A percentile compares a stretch with the other conserved stretches of the same genome.
Evolutionary conservation across 2,888 invertebrate genomes (phyloP).

Genomic region (Hyposoter dolosus): DNA sequence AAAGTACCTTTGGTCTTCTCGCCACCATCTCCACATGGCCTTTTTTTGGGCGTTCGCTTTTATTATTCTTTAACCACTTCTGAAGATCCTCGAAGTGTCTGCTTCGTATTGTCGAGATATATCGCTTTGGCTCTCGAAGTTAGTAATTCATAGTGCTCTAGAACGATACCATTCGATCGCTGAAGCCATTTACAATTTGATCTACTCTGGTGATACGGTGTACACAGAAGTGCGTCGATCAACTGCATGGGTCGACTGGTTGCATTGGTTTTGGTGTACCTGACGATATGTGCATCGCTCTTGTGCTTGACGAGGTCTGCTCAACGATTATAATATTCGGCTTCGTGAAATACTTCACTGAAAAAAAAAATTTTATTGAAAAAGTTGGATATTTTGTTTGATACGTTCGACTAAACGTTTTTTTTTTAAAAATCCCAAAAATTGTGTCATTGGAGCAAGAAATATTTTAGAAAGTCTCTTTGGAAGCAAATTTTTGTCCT

Average conservation of each 20-base stretch:
- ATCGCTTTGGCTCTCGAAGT: not conserved
- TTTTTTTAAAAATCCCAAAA: too few species aligned
- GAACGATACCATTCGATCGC: constrained; percentile 33
- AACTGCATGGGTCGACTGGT: constrained; percentile 39
- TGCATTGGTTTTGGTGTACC: constrained; percentile 36
- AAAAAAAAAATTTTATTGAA: too few species aligned
- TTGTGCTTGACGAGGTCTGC: constrained; percentile 74
- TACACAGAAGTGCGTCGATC: constrained; percentile 45
- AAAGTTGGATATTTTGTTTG: too few species aligned
- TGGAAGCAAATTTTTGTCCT: too few species aligned
- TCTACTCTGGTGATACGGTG: constrained; percentile 50
- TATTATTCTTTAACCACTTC: constrained; percentile 49
- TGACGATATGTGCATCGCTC: constrained; percentile 75
- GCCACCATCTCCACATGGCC: constrained; percentile 12
- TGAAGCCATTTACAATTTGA: constrained; percentile 47
- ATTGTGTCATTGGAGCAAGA: too few species aligned
- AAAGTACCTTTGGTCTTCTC: constrained; percentile 19
- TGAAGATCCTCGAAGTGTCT: constrained; percentile 30
- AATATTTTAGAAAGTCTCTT: too few species aligned
- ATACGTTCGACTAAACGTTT: too few species aligned
- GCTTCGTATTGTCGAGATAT: not conserved
- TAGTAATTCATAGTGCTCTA: constrained; percentile 3
- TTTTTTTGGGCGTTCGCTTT: constrained; percentile 28
- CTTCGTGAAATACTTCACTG: not conserved
- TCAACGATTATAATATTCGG: not conserved